Evolutionary conservation across 2,797 vertebrate species (phyloP), one percentile per base, ranked within the genome.

Genomic region (Chrosomus eos): DNA sequence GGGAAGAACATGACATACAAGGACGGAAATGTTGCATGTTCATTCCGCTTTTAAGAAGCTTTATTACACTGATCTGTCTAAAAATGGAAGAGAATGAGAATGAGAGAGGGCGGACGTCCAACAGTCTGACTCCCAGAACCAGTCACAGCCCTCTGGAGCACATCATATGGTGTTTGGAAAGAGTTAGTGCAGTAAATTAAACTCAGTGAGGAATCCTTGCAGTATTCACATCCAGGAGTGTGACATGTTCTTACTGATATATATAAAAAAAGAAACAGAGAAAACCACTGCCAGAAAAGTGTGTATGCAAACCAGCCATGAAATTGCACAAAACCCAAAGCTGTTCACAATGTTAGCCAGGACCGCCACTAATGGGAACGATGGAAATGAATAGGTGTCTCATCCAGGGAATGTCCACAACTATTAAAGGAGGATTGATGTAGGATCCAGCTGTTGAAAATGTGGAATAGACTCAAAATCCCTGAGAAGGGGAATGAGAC

Each of bases 81-180:
- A 75, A 76, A 83, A 55, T 76, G 81, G 81, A 76, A 76, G 19
- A 53, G 72, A 33, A 67, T 83, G 33, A 33, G n/a, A n/a, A n/a
- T 33, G 60, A 75, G 72, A 76, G 18, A 7, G n/a, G 31, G 71
- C 16, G 18, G 6, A 5, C 1, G 5, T 73, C 55, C 55, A 82
- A 62, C 40, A 62, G 28, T 64, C 40, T 72, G 38, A 81, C 55
- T 82, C 40, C 13, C 28, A 64, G 55, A 62, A 73, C 19, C 26
- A 33, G 62, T 83, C 58, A 77, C 48, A 68, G 60, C 26, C 28
- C 53, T 80, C 70, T 87, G 81, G 86, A 80, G 48, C 76, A 45
- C 67, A 86, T 86, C 85, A 83, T 43, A n/a, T 72, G 31, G 36
- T 40, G 58, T 64, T 64, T 53, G 73, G 58, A 81, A 60, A 70